Base-by-base conservation (phyloP, 2,797 vertebrate genomes). In the Peromyscus attwateri region DNA sequence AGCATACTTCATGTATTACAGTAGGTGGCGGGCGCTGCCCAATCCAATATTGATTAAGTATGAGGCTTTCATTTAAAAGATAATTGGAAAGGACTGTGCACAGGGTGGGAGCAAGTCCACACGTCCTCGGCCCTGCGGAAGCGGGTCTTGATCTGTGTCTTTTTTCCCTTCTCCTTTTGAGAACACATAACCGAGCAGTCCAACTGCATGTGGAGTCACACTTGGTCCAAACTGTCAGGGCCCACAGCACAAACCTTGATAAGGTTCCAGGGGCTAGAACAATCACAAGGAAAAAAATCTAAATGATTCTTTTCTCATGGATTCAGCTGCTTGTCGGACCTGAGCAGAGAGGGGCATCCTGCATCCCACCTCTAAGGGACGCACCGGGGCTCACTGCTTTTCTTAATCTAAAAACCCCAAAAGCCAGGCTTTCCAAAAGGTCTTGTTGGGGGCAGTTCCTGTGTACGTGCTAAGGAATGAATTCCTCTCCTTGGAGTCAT, bases 21-120 rank as follows among this genome's bases (percentile, higher is more conserved):
- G 95, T 97, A 95, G 94, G 95, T 40, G 87, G 96, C 60, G 21
- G 55, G 93, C 34, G 75, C 98, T 95, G 97, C 98, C 97, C 85
- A 92, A 37, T 0, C 60, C 0, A 0, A 95, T 98, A 98, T 97
- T 98, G 98, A 98, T 98, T 98, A 98, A 97, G 95, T 85, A 97
- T 88, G 40, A 96, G 95, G 97, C 90, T 91, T 97, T 97, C 97
- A 96, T 91, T 95, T 96, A 93, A 97, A 96, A 97, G 98, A 98
- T 97, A 97, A 98, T 97, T 98, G 98, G 97, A 97, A 98, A 95
- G 37, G 77, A 94, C 93, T 49, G 87, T 3, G 49, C 11, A 55
- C 87, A 76, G 94, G 95, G 95, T 46, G 16, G 96, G 97, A 98
- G 94, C 87, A 97, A 98, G 96, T 95, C 95, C 31, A 34, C 3